Evolutionary conservation across 2,888 invertebrate species (phyloP), one percentile per base, ranked within the genome.

Genomic region (Agrochola macilenta): DNA sequence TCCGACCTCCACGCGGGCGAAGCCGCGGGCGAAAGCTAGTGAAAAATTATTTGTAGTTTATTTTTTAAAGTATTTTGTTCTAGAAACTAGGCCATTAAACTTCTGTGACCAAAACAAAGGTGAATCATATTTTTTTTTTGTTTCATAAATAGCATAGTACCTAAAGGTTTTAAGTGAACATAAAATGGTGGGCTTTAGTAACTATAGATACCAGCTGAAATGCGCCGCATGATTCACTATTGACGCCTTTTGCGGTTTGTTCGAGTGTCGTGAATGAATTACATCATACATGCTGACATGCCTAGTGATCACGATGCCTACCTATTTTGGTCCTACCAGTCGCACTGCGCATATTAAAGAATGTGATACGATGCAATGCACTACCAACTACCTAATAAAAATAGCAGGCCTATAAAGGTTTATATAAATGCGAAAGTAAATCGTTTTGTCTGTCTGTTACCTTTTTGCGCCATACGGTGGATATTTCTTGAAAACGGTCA

Each of bases 181-280:
- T 46, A 14, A 46, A 14, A 54, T n/a, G n/a, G 54, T 54, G 11
- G n/a, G n/a, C 11, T 26, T 61, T 23, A 78, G 17, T 69, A 35
- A 79, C 72, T 20, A 46, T 63, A 54, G 30, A n/a, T 54, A 61
- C 49, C n/a, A 52, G 26, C 61, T 70, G 54, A 65, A 69, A 35
- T 58, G 64, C 23, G 73, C 5, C 43, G 46, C 49, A 69, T 82
- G 75, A 73, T 70, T 82, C 74, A 82, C 54, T 46, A 30, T 30
- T 39, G 46, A 14, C 72, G 49, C 66, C 8, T 5, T 43, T 69
- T 23, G 64, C n/a, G 23, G 23, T 63, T 71, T 52, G 39, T 65
- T 68, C n/a, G 65, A 69, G 58, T 57, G 39, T 58, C 43, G 72
- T 52, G 74, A 57, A 66, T 78, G 80, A 76, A 58, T 76, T 73